Evolutionary conservation across 2,888 invertebrate species (phyloP).

Genomic region (Zhuqinia jingwanae): DNA sequence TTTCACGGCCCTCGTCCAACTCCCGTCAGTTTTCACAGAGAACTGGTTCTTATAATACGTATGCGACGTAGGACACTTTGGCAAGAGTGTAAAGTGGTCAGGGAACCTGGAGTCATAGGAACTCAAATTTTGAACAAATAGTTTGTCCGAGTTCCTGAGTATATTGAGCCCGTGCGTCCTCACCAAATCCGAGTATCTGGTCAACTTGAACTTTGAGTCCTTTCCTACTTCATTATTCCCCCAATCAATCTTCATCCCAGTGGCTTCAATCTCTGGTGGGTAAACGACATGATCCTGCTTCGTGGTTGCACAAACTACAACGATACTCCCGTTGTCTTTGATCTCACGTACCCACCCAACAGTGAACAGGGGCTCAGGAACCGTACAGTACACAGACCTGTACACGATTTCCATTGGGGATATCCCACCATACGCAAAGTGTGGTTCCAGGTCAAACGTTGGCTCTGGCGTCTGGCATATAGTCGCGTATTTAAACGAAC

Average conservation of each 20-base stretch:
- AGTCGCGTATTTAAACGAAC: neutral
- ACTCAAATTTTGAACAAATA: constrained; percentile 31
- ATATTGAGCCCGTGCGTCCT: neutral
- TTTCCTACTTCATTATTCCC: too few relatives aligned
- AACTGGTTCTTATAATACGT: constrained; percentile 39
- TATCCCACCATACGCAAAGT: constrained; percentile 52
- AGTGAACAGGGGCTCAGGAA: constrained; percentile 47
- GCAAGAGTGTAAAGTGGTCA: constrained; percentile 55
- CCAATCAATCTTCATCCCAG: constrained; percentile 51
- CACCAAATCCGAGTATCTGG: neutral
- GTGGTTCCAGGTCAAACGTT: constrained; percentile 52
- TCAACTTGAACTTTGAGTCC: neutral
- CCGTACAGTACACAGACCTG: constrained; percentile 26
- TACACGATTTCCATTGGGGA: constrained; percentile 49
- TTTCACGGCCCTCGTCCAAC: constrained; percentile 44
- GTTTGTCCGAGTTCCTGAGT: constrained; percentile 19
- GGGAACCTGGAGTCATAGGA: neutral
- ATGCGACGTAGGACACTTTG: constrained; percentile 46
- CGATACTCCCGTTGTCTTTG: constrained; percentile 29
- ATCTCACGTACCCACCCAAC: constrained; percentile 46
- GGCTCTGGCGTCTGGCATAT: constrained; percentile 27
- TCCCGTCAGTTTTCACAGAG: neutral
- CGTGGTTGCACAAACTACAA: constrained; percentile 22
- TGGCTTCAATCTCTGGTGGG: constrained; percentile 41
- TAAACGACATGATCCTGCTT: constrained; percentile 40